Percentiles rank a stretch among this genome's conserved stretches.
Evolutionary conservation across 2,888 invertebrate genomes (phyloP).

Genomic region (Hecatera dysodea): DNA sequence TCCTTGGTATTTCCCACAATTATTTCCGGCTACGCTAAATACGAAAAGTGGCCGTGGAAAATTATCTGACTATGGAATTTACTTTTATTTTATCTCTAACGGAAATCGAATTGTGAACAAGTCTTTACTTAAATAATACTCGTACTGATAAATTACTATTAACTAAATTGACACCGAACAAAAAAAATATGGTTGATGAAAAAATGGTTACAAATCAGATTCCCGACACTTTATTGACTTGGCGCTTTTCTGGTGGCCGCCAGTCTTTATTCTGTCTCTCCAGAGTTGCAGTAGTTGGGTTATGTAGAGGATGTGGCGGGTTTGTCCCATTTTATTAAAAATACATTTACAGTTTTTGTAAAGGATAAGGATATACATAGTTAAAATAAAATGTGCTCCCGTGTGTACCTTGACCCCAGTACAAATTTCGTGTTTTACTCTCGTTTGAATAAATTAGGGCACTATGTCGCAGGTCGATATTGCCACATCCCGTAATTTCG

Average conservation of each 20-base stretch:
- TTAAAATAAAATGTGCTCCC: neutral
- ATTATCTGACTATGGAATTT: constrained; percentile 23
- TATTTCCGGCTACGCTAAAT: constrained; percentile 33
- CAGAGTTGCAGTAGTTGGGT: too few species aligned
- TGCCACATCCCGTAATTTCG: constrained; percentile 18
- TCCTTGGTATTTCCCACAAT: constrained; percentile 49
- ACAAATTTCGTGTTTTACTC: constrained; percentile 1
- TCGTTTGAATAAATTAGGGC: constrained; percentile 15
- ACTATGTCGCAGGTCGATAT: constrained; percentile 12
- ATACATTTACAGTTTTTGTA: neutral
- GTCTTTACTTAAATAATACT: neutral
- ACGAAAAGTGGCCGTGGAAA: constrained; percentile 17
- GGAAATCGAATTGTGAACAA: constrained; percentile 6
- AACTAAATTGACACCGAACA: neutral
- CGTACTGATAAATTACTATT: constrained; percentile 5
- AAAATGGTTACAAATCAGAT: too few species aligned
- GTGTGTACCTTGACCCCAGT: neutral
- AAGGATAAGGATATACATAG: neutral
- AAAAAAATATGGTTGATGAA: neutral
- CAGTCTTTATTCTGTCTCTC: too few species aligned
- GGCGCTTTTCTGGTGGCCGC: too few species aligned
- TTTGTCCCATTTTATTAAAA: too few species aligned
- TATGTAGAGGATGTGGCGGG: too few species aligned
- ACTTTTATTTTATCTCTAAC: constrained; percentile 11
- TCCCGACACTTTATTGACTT: too few species aligned